Base-by-base conservation (phyloP, 2,797 vertebrate genomes). In the Linurgus olivaceus region DNA sequence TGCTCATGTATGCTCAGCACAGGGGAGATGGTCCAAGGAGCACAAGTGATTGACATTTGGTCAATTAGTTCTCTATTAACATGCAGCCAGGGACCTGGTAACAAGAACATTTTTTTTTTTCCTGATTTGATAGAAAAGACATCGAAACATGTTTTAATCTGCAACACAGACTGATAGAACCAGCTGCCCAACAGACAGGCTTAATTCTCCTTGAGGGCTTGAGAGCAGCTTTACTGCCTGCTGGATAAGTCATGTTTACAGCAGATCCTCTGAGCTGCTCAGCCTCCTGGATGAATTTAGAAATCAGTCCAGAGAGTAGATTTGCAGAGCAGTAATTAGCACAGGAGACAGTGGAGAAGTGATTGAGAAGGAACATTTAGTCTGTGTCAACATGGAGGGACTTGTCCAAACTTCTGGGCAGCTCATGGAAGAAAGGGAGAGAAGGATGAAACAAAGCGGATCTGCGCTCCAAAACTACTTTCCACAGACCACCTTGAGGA, bases 221-320 rank as follows among this genome's bases (percentile, higher is more conserved):
- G 0, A 89, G 80, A 94, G 74, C 74, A 81, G 92, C 83, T 96
- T 95, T 96, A 63, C 77, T 79, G 74, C 55, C 74, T 79, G 71
- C n/a, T 0, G 0, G 90, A 38, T 91, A 88, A 94, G 88, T 86
- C 88, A 63, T 65, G 84, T 76, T 96, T 92, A 63, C 66, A 86
- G 88, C 88, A 93, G 77, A 85, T 82, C 77, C 61, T 85, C 59
- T 2, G 15, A 89, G 90, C 92, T 89, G 62, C 83, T 92, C 93
- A 92, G 80, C 29, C 77, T 95, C 76, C 79, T 86, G 47, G 37
- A 95, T 86, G 88, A 73, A 89, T 91, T 91, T 88, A 91, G 68
- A 68, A 89, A 89, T 77, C 78, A 92, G 86, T 85, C 84, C 86
- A 89, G 40, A 97, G 67, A 67, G 67, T 40, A 88, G 88, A 93